Conservation (phyloP, 2,113 vertebrate species). For the Periophthalmus modestus region DNA sequence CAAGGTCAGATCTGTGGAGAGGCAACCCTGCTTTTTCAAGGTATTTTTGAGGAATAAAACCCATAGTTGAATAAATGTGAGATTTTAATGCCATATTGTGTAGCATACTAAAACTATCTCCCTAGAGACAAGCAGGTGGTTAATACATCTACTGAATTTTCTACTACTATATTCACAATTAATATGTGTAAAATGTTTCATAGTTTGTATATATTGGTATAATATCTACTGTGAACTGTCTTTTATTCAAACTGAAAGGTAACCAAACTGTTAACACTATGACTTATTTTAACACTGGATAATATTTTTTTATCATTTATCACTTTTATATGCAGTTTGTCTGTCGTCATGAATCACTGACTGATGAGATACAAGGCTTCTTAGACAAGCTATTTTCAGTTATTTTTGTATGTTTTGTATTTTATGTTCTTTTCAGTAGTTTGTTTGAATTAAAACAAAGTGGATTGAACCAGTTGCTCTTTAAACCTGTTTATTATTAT, state of each 20-base stretch:
- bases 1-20: no score
- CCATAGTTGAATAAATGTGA: no score
- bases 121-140: background rate
- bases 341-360: background rate
- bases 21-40: no score
- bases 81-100: no score
- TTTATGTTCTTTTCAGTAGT: background rate
- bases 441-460: background rate
- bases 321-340: background rate
- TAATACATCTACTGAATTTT: no score
- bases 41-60: no score
- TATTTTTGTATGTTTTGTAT: no score
- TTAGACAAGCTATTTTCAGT: background rate
- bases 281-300: background rate
- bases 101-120: background rate
- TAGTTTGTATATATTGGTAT: no score
- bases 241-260: background rate
- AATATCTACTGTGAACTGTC: background rate
- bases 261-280: background rate
- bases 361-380: background rate
- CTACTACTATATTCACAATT: no score
- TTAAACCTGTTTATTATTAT: conserved; percentile 77
- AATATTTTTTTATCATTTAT: background rate
- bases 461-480: conserved; percentile 17
- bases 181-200: no score